A percentile compares a stretch with the other conserved stretches of the same genome.
phyloP scores from a whole-genome alignment of 2,797 vertebrate genomes.

The Pseudochaenichthys georgianus region DNA sequence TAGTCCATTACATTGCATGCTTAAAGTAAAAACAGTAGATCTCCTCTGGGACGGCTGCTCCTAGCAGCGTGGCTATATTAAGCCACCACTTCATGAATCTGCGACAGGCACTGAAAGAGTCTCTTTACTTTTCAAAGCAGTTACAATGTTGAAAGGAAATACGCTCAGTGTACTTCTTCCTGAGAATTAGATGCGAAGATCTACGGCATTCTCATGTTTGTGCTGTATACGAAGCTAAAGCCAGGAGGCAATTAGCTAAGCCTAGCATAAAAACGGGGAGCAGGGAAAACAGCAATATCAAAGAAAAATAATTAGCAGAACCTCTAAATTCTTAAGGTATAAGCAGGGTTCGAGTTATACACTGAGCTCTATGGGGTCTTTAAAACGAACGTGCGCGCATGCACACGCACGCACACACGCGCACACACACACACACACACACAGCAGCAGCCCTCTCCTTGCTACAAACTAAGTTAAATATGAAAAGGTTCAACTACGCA shows the following conservation, averaged over 20 bases:
- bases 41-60: slow-evolving; percentile 31
- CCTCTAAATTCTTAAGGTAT: too few relatives aligned
- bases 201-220: background rate
- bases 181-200: background rate
- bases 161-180: background rate
- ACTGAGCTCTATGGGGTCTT: too few relatives aligned
- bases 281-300: background rate
- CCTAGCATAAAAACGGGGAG: background rate
- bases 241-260: slow-evolving; percentile 8
- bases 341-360: too few relatives aligned
- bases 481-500: too few relatives aligned
- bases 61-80: slow-evolving; percentile 33
- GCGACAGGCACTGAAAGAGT: slow-evolving; percentile 16
- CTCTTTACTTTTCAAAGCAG: slow-evolving; percentile 19
- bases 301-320: background rate
- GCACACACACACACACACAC: too few relatives aligned
- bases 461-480: too few relatives aligned
- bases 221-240: background rate
- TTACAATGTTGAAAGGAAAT: background rate
- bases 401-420: too few relatives aligned
- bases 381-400: too few relatives aligned
- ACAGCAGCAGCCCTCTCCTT: too few relatives aligned
- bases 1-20: slow-evolving; percentile 55
- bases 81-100: slow-evolving; percentile 14
- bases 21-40: slow-evolving; percentile 35